phyloP scores from a whole-genome alignment of 92 coral and sea anemone species.

The Paramuricea clavata region DNA sequence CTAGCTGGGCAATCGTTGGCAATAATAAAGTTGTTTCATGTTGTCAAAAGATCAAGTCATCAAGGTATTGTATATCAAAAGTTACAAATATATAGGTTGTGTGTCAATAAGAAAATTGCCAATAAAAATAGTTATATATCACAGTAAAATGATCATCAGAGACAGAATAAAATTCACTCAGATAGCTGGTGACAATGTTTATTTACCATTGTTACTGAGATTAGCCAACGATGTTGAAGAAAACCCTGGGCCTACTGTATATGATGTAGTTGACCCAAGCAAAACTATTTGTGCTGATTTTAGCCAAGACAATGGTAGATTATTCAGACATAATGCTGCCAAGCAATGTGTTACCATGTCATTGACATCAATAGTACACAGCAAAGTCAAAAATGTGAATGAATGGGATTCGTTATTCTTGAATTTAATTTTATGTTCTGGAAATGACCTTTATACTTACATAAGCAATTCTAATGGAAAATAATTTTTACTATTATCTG shows the following conservation, averaged over 20 bases:
- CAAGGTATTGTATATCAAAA: too few species aligned
- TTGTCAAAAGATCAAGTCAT: too few species aligned
- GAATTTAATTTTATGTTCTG: background rate
- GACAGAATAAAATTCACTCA: too few species aligned
- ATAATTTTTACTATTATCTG: slow-evolving; percentile 4
- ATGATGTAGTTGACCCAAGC: slow-evolving; percentile 11
- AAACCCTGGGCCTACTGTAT: slow-evolving; percentile 27
- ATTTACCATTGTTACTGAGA: slow-evolving; percentile 4
- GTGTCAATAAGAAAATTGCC: too few species aligned
- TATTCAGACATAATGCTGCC: slow-evolving; percentile 34
- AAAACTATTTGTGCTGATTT: slow-evolving; percentile 20
- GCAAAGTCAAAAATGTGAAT: background rate
- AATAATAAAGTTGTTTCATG: too few species aligned
- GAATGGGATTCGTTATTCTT: slow-evolving; percentile 3
- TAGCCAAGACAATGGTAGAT: slow-evolving; percentile 18
- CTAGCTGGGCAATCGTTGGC: too few species aligned
- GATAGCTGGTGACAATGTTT: too few species aligned
- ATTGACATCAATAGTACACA: slow-evolving; percentile 31
- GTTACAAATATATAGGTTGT: too few species aligned
- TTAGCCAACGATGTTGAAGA: slow-evolving; percentile 26
- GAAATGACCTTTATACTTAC: slow-evolving; percentile 20
- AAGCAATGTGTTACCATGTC: slow-evolving; percentile 36
- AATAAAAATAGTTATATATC: too few species aligned
- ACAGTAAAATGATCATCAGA: too few species aligned
- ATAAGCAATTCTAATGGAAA: background rate